phyloP scores from a whole-genome alignment of 2,113 vertebrate species.

The Vulpes vulpes region DNA sequence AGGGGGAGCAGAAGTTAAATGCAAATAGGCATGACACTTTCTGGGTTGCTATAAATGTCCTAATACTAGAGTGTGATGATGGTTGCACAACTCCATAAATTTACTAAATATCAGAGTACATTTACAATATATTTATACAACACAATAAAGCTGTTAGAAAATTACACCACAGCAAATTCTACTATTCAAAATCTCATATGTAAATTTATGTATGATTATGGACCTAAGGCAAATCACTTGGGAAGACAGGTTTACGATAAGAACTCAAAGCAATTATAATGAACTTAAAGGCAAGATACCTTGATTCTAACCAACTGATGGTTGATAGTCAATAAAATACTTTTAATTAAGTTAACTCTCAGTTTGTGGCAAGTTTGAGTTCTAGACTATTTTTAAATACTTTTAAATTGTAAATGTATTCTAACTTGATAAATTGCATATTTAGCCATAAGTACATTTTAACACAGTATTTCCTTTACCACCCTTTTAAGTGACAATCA shows the following conservation, averaged over 20 bases:
- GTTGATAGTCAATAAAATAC: background rate
- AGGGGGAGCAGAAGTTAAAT: background rate
- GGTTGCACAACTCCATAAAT: background rate
- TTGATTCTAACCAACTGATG: background rate
- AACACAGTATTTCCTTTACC: background rate
- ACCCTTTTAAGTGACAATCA: background rate
- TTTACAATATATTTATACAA: background rate
- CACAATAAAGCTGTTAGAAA: slow-evolving; percentile 38
- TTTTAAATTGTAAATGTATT: slow-evolving; percentile 28
- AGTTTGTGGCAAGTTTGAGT: slow-evolving; percentile 7
- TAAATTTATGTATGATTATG: background rate
- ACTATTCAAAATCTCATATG: background rate
- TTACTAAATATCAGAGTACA: background rate
- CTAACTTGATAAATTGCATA: background rate
- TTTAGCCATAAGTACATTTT: background rate
- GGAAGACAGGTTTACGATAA: background rate
- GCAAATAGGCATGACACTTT: background rate
- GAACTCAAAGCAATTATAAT: background rate
- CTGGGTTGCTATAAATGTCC: background rate
- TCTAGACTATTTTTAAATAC: background rate
- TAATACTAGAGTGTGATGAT: background rate
- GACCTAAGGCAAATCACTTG: slow-evolving; percentile 5
- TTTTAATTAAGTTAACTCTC: background rate
- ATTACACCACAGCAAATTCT: slow-evolving; percentile 27
- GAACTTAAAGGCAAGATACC: background rate